These are phyloP conservation scores for Hypanus sabinus DNA, from an alignment of 2,113 vertebrate species.

Conservation along the genomic window DNA sequence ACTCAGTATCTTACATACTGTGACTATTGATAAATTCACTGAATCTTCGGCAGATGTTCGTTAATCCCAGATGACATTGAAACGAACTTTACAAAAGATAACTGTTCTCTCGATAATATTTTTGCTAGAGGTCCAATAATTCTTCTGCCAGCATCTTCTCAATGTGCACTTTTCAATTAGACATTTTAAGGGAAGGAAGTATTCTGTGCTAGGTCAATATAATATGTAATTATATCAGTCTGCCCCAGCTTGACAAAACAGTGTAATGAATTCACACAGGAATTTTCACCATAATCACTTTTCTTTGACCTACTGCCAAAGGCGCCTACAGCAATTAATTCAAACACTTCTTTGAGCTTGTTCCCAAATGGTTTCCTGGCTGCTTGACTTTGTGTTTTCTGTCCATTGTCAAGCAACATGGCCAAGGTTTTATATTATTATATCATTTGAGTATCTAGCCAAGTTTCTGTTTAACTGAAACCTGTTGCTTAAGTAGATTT, in stretches of 20 bases:
- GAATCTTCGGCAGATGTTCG: background rate
- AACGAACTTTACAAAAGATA: background rate
- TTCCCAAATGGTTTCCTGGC: background rate
- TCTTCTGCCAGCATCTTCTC: background rate
- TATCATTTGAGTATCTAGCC: background rate
- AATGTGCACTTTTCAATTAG: background rate
- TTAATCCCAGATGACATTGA: background rate
- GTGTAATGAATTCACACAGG: background rate
- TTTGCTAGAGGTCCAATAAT: background rate
- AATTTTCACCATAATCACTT: conserved; percentile 21
- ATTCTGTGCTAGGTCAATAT: background rate
- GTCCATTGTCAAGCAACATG: background rate
- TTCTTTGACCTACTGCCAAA: background rate
- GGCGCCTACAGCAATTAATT: background rate
- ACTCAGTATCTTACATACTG: too few relatives aligned
- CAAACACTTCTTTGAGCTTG: background rate
- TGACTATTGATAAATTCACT: background rate
- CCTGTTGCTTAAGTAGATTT: background rate
- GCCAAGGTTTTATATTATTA: background rate
- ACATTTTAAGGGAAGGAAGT: background rate
- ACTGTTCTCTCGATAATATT: background rate
- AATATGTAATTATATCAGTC: background rate
- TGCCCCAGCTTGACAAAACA: background rate
- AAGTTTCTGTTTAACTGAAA: background rate
- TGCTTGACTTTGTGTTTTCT: background rate